Evolutionary conservation across 2,113 vertebrate genomes (phyloP), one percentile per base, ranked within the genome.

Genomic region (Galbula dea): DNA sequence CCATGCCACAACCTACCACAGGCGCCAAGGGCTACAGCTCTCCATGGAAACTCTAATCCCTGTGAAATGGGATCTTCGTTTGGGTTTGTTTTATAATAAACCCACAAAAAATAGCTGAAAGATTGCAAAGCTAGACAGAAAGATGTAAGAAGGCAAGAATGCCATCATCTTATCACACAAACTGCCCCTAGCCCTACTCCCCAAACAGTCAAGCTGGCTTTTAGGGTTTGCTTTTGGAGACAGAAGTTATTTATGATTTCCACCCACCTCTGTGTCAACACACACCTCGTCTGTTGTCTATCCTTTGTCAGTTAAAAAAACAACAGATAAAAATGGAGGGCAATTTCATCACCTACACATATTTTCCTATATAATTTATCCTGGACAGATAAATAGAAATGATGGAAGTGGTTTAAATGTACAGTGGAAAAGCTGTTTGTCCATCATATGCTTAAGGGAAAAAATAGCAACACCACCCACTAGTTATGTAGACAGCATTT

Each of bases 31-130:
- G 80, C 65, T 92, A 41, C 51, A 66, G 78, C 75, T 96, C 68
- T 89, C 96, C 87, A 86, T 96, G 95, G 96, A 95, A 96, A 96
- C 93, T 88, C 78, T 93, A 89, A 94, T 93, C 89, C 63, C 68
- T 89, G 63, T 62, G 68, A 96, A 95, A 96, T 26, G 63, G 68
- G 82, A 94, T 91, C 82, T 74, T 22, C 11, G 39, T 57, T 89
- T 66, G 46, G 2, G 91, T 93, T 80, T 93, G 74, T 78, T 92
- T 92, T 94, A 89, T 29, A 91, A 87, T 87, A 92, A 95, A 80
- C 51, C 27, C 78, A 52, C 26, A 57, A 83, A 93, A 95, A 92
- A 55, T 24, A 93, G 59, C 79, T 37, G 46, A 82, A 46, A 77
- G 68, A 88, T 91, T 0, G 1, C 23, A 86, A 83, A 79, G 46